Base-by-base conservation (phyloP, 2,797 vertebrate genomes). In the Acrocephalus scirpaceus region DNA sequence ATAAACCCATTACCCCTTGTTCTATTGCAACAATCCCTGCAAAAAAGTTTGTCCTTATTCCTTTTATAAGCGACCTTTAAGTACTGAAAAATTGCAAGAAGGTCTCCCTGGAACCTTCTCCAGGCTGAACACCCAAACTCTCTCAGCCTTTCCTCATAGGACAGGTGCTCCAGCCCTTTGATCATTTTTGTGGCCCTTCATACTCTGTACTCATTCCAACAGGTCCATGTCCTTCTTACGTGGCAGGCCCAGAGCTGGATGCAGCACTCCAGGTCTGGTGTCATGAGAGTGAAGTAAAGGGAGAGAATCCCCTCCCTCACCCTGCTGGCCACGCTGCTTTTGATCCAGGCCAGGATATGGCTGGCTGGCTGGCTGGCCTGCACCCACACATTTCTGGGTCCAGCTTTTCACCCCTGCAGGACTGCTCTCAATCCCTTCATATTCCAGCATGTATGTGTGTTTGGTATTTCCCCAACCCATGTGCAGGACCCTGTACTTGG, bases 301-400 rank as follows among this genome's bases (percentile, higher is more conserved):
- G 14, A 53, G 2, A 51, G n/a, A 42, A 47, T 26, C 7, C 9
- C 30, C 10, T 50, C n/a, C 60, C 7, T 57, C 0, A 0, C 16
- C 34, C 19, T 53, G 67, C 44, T 48, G 26, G 38, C 36, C n/a
- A 74, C 0, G 4, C 54, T 73, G 34, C 38, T 47, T 36, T 47
- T 40, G 30, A n/a, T 36, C 19, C 67, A 92, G 40, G 10, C 56
- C 62, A 74, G 56, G 20, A 8, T 16, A 20, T 3, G 4, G 20
- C 3, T 48, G 69, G 26, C 15, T 48, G 69, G 26, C 15, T 26
- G n/a, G 26, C 23, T 69, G 44, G 45, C 23, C 62, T 69, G 23
- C 19, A 32, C 18, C 13, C 8, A 9, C 25, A 51, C 14, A 6
- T 12, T 62, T 22, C 26, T 16, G 12, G 22, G 7, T 42, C 34